Evolutionary conservation across 1,140 invertebrate genomes (phyloP), one percentile per base, ranked within the genome.

Genomic region (Onthophagus taurus): DNA sequence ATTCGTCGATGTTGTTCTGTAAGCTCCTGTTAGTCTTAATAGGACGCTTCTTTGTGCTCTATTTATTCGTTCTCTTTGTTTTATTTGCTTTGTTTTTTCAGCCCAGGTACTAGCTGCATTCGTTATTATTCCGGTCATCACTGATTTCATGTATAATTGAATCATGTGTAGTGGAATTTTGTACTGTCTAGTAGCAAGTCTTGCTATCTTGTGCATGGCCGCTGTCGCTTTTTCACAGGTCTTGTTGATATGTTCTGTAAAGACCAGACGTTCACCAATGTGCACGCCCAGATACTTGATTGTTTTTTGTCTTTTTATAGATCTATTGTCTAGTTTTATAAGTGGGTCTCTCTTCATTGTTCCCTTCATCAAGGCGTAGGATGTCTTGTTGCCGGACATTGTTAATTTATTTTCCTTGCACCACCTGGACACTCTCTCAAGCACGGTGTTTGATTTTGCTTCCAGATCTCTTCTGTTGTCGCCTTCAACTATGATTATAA

Each of bases 401-500:
- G 24, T 14, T 7, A 43, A 30, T 21, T 43, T 43, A 8, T 18
- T n/a, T 8, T 23, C 12, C 9, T 8, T n/a, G 14, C 58, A 58
- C 58, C 63, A 64, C 1, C 45, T 45, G 0, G 11, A 6, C 0
- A 60, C 17, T 5, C 18, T 4, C 2, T 42, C 11, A 4, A 48
- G 21, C 1, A 34, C 34, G 5, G 30, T 42, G 4, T 48, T 44
- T 4, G 37, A 34, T 18, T 42, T 52, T 0, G 19, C 7, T 42
- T 64, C 60, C 0, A 66, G 34, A 12, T 49, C 48, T 7, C 31
- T 39, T 13, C 53, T 48, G 2, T 51, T 49, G 4, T 54, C 29
- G 0, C 51, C 64, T 16, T 54, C 49, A 3, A 64, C 47, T 1
- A 63, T 4, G 0, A 63, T 12, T 1, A 57, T 50, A 6, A 59